Evolutionary conservation across 2,797 vertebrate species (phyloP), one percentile per base, ranked within the genome.

Genomic region (Tinamus major): DNA sequence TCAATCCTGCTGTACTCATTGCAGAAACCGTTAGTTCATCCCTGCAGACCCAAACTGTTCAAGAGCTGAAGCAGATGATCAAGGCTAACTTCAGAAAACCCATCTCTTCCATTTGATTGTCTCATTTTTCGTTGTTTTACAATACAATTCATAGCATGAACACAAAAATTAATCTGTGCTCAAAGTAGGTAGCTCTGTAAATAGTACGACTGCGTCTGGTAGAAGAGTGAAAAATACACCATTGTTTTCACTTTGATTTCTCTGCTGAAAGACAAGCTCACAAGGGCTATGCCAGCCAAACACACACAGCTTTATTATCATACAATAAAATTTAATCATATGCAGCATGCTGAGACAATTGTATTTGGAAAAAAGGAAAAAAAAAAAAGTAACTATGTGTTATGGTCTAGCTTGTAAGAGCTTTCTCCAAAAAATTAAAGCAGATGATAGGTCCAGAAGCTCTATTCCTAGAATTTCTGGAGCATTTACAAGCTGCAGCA

Each of bases 1-100:
- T 10, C 5, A 13, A 16, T 53, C 51, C 27, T 35, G 39, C 14
- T 1, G 0, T 0, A 0, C 17, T 26, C 0, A 0, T 3, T 5
- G 0, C 17, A 23, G 41, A 49, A 86, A 26, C 19, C 1, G 1
- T 26, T 67, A 31, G 15, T 27, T 20, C 17, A 6, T 17, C 8
- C 21, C 6, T 0, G 0, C 7, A 7, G 2, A 31, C 37, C 29
- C 33, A 9, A 72, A 31, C 4, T 41, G 5, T 39, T 42, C 0
- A 0, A 15, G 5, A 2, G 13, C 23, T 55, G 35, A 59, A 26
- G 9, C 7, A 42, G 20, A 3, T 3, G 2, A 42, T 44, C 20
- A 53, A 42, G 11, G 15, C 20, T 63, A 33, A 18, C 13, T 59
- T 29, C 24, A 35, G 62, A 65, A 71, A 1, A 15, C 12, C 4